Base-by-base conservation (phyloP, 2,797 vertebrate species). In the Scolopax rusticola region DNA sequence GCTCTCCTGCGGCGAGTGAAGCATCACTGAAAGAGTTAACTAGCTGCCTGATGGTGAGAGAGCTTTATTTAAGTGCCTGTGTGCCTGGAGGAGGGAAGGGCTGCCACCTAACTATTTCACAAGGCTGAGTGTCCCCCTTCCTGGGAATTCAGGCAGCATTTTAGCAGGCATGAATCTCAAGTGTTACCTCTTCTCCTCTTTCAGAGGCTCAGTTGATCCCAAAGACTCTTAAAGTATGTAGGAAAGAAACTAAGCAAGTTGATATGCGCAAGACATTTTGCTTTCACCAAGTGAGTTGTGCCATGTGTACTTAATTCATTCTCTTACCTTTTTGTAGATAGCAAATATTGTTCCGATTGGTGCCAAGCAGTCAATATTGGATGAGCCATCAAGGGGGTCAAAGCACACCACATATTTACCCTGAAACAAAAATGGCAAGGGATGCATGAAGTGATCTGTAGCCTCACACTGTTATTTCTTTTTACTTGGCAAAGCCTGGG, bases 401-500 rank as follows among this genome's bases (percentile, higher is more conserved):
- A 99, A 99, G 93, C 99, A 99, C 23, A 99, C 99, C 91, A 99
- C 97, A 0, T 99, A 99, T 98, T 99, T 99, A 25, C 99, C 99
- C 99, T 99, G 89, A 53, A 96, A 92, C 23, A 81, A 63, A 67
- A 92, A 15, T 56, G 32, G n/a, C 5, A 89, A 93, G 36, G 71
- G 53, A 87, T 76, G 6, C 13, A 53, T 97, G 94, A 95, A 73
- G 57, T n/a, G 1, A 45, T 9, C 51, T 0, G 3, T 50, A 11
- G 24, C 17, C 30, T 64, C 4, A 2, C 13, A 9, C 6, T 36
- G n/a, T 50, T 54, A 16, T 30, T 69, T 60, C 18, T 41, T 67
- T 80, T 53, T 50, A 45, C 47, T 64, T 68, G 27, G 63, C 32
- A 63, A 74, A 48, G 4, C 6, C 4, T 28, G 2, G 36, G 19